A percentile compares a stretch with the other conserved stretches of the same genome.
phyloP scores from a whole-genome alignment of 2,888 invertebrate species.

The Aplocera efformata region DNA sequence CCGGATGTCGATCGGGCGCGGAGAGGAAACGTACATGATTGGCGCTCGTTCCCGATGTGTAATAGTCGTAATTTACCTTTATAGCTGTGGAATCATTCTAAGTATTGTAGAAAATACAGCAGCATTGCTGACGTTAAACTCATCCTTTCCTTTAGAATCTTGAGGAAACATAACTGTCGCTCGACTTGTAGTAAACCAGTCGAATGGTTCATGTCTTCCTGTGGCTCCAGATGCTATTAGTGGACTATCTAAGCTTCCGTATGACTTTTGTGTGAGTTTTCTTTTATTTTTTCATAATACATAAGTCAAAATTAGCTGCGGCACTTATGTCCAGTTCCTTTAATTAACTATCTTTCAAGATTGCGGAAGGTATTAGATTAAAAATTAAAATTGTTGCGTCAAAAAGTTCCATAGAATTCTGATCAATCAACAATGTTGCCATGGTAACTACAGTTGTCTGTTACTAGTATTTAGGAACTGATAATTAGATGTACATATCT shows the following conservation, averaged over 20 bases:
- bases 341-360: no score
- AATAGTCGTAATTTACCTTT: slow-evolving; percentile 62
- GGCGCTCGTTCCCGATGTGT: slow-evolving; percentile 53
- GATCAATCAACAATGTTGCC: no score
- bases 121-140: not conserved
- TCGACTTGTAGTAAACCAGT: slow-evolving; percentile 8
- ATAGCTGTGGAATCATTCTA: slow-evolving; percentile 28
- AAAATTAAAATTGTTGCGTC: no score
- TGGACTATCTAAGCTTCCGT: not conserved
- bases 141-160: slow-evolving; percentile 2
- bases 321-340: no score
- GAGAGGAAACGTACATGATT: slow-evolving; percentile 66
- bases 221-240: slow-evolving; percentile 8
- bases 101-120: slow-evolving; percentile 21
- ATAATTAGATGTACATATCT: no score
- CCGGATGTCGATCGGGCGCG: slow-evolving; percentile 65
- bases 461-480: no score
- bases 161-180: slow-evolving; percentile 12
- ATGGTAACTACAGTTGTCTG: no score
- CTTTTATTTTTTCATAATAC: no score
- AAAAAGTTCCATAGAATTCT: no score
- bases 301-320: no score
- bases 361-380: no score
- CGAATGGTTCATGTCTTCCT: slow-evolving; percentile 14
- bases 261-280: no score